Conservation (phyloP, 2,113 vertebrate genomes). For the Phylloscopus whistleri region DNA sequence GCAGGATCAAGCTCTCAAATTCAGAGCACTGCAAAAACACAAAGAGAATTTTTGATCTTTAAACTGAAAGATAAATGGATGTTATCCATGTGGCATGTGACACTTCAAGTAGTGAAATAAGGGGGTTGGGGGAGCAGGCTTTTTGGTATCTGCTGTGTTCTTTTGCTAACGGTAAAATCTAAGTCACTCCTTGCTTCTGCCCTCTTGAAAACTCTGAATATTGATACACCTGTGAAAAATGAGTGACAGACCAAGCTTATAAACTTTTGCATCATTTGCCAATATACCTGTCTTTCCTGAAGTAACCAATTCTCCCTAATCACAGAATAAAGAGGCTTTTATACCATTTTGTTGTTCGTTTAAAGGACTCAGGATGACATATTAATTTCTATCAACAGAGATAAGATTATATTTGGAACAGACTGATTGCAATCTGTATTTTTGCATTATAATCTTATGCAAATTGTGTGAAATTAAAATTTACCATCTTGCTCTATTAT, state of each 20-base stretch:
- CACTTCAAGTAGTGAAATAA: neutral
- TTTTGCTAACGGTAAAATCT: neutral
- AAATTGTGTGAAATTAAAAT: neutral
- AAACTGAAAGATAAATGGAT: conserved; percentile 27
- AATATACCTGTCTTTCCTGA: neutral
- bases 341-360: neutral
- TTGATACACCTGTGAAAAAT: neutral
- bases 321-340: neutral
- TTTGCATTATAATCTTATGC: neutral
- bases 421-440: neutral
- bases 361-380: neutral
- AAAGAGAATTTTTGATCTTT: conserved; percentile 8
- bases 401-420: neutral
- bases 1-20: conserved; percentile 25
- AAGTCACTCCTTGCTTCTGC: neutral
- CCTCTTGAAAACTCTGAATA: neutral
- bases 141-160: neutral
- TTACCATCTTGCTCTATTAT: neutral
- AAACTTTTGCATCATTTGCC: neutral
- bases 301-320: neutral
- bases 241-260: neutral
- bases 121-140: neutral
- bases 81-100: neutral
- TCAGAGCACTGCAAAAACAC: conserved; percentile 11
- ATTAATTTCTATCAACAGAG: neutral